Base-by-base conservation (phyloP, 1,140 invertebrate genomes). In the Sycobia sp. region DNA sequence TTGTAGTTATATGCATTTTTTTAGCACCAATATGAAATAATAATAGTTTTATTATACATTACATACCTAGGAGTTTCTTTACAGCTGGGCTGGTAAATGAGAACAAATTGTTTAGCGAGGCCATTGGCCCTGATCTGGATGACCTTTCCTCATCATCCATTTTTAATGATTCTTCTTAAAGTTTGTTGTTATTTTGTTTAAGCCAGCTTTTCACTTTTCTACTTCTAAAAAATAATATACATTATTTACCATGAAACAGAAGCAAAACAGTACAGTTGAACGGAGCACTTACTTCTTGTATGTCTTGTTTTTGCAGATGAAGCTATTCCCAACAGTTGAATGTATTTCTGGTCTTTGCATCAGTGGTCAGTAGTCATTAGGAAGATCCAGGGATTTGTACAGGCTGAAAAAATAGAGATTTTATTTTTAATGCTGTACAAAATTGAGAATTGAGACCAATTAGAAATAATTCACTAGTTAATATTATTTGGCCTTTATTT, bases 41-140 rank as follows among this genome's bases (percentile, higher is more conserved):
- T 7, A 7, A 32, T 32, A 32, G 4, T 32, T 32, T 32, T 32
- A 32, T 11, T 32, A 32, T 11, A 32, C n/a, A 32, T 32, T 11
- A 61, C 20, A 34, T 58, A 65, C 62, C 62, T 55, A 65, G 43
- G 20, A 65, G 83, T 76, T 97, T 96, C 77, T 98, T 98, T 1
- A 98, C 96, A 55, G 95, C 95, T 14, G 96, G 96, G 79, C 92
- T 96, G 65, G 95, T 97, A 76, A 97, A 97, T 23, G 95, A 95
- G 81, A 97, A 98, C 25, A 98, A 83, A 76, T 92, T 95, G 76
- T 96, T 97, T 27, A 97, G 78, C 66, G 91, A 92, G 66, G 91
- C 92, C 87, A 95, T 94, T 70, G 90, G 89, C 60, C 90, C 90
- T 71, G 90, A 90, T 77, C 89, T 90, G 18, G 90, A 90, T 23